Percentiles rank a stretch among this genome's conserved stretches.
Conservation (phyloP, 2,888 invertebrate genomes). For the Maniola hyperantus region DNA sequence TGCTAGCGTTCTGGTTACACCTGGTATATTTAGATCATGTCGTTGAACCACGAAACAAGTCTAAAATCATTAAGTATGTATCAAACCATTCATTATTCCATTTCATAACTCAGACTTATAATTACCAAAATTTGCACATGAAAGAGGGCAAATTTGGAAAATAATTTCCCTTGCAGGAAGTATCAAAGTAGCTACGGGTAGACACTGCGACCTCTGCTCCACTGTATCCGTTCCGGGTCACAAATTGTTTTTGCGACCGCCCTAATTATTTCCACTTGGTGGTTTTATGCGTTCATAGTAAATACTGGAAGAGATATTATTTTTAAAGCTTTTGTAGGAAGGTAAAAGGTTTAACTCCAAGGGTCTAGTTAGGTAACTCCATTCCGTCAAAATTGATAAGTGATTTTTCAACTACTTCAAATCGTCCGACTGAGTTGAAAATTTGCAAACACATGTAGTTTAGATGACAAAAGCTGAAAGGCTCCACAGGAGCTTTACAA, state of each 20-base stretch:
- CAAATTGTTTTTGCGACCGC: slow-evolving; percentile 76
- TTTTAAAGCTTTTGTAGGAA: neutral
- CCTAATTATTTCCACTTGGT: slow-evolving; percentile 78
- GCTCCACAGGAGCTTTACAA: too few species aligned
- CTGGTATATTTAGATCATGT: too few species aligned
- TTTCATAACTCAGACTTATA: slow-evolving; percentile 3
- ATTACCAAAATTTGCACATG: slow-evolving; percentile 30
- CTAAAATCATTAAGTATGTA: neutral
- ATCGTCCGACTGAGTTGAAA: too few species aligned
- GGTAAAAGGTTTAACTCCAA: too few species aligned
- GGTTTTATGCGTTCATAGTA: slow-evolving; percentile 50
- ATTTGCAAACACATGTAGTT: too few species aligned
- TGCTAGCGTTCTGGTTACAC: too few species aligned
- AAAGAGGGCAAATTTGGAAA: slow-evolving; percentile 33
- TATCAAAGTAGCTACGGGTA: slow-evolving; percentile 39
- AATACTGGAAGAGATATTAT: slow-evolving; percentile 46
- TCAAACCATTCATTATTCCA: neutral
- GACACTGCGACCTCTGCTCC: slow-evolving; percentile 39
- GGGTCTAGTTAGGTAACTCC: too few species aligned
- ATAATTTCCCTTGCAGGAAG: slow-evolving; percentile 33
- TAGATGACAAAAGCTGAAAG: too few species aligned
- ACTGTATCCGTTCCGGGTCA: slow-evolving; percentile 66
- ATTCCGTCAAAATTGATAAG: too few species aligned
- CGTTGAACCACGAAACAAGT: too few species aligned
- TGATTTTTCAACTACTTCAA: too few species aligned